Base-by-base conservation (phyloP, 2,797 vertebrate species). In the Gorsachius magnificus region DNA sequence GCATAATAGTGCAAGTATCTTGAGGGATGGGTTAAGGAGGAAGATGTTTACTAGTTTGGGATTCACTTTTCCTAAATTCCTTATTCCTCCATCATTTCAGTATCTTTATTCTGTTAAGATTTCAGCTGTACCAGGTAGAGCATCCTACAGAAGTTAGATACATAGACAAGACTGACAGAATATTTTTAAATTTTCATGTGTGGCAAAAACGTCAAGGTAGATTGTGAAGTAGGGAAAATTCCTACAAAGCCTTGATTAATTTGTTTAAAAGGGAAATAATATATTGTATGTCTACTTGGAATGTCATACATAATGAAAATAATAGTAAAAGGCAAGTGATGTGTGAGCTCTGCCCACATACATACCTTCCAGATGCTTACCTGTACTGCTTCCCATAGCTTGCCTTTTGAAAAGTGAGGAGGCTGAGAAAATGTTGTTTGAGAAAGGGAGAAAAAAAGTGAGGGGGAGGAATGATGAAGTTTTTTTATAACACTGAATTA, bases 291-390 rank as follows among this genome's bases (percentile, higher is more conserved):
- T 83, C 43, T 71, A 21, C 24, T 45, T 68, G 28, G 9, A 64
- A 64, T 46, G 13, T 48, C n/a, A 20, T 50, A 22, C 5, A 9
- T 54, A 56, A 50, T 46, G 22, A 72, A 83, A 86, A 21, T 63
- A 51, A 36, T n/a, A 57, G 7, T 71, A 41, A 61, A 79, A 69
- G 24, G 2, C 26, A 86, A 50, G 46, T 45, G 22, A 63, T 86
- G 24, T 36, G 6, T 38, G 12, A 58, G 74, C 5, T 68, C 6
- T 20, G 9, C 9, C 8, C 8, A 2, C 4, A 5, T 1, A 0
- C 16, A 28, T 13, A 28, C 6, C 11, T 57, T 66, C 15, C 45
- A 46, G 46, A 33, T 63, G 24, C 14, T 75, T 91, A 22, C 21
- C 57, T 72, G 13, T 70, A 41, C 38, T 50, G 24, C n/a, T 61